Percentiles rank a stretch among this genome's conserved stretches.
Conservation (phyloP, 2,797 vertebrate species). For the Champsocephalus esox region DNA sequence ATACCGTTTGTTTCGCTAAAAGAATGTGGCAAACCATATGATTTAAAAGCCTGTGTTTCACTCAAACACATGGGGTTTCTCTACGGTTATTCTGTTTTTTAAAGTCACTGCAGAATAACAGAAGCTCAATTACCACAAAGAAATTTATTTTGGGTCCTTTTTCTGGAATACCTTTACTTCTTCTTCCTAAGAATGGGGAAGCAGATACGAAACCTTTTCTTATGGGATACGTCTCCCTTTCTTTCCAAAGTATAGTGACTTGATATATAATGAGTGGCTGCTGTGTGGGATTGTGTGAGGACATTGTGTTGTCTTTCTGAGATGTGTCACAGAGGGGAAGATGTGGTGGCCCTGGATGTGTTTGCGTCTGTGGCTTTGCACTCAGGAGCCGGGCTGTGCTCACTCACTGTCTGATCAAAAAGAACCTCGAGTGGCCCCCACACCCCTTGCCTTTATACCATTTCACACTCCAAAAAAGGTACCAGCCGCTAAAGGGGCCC, state of each 20-base stretch:
- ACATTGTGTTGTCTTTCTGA: conserved; percentile 34
- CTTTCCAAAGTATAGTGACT: not conserved
- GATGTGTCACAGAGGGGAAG: conserved; percentile 52
- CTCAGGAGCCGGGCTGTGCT: conserved; percentile 32
- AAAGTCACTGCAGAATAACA: conserved; percentile 10
- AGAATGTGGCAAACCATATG: conserved; percentile 27
- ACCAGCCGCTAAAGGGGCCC: not conserved
- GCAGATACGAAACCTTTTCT: not conserved
- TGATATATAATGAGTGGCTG: conserved; percentile 11
- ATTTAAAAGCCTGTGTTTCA: conserved; percentile 42
- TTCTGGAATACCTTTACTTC: conserved; percentile 20
- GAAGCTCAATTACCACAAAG: conserved; percentile 12
- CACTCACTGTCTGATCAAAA: conserved; percentile 48
- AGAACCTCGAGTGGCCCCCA: conserved; percentile 24
- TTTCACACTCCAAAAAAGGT: conserved; percentile 28
- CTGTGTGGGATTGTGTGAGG: conserved; percentile 32
- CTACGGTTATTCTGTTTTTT: conserved; percentile 16
- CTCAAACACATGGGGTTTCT: conserved; percentile 31
- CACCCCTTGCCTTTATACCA: not conserved
- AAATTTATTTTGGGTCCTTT: conserved; percentile 29
- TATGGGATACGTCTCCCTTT: conserved; percentile 15
- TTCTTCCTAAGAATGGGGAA: not conserved
- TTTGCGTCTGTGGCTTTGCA: conserved; percentile 60
- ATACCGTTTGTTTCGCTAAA: conserved; percentile 41
- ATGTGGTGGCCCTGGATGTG: conserved; percentile 41